A percentile compares a stretch with the other conserved stretches of the same genome.
These are phyloP conservation scores for Rhagophthalmus giganteus DNA, from an alignment of 2,888 invertebrate genomes.

Conservation along the genomic window DNA sequence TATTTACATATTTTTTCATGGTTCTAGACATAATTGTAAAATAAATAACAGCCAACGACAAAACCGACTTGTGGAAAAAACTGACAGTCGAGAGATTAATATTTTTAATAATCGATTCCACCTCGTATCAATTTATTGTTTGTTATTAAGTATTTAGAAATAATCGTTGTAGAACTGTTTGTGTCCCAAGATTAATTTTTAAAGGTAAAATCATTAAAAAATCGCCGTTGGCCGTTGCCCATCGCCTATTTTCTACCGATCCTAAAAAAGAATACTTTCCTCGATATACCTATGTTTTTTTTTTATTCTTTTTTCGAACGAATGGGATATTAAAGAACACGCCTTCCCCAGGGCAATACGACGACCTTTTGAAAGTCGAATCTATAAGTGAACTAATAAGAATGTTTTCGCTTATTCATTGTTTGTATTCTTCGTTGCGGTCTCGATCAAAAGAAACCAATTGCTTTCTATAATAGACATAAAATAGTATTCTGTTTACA, in stretches of 20 bases:
- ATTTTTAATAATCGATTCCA: constrained; percentile 51
- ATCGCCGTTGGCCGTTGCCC: not conserved
- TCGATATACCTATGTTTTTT: no score
- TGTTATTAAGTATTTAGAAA: constrained; percentile 28
- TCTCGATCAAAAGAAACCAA: constrained; percentile 38
- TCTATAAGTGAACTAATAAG: constrained; percentile 41
- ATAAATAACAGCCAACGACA: constrained; percentile 16
- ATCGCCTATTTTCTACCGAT: constrained; percentile 1
- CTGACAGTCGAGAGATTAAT: constrained; percentile 50
- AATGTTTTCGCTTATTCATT: constrained; percentile 47
- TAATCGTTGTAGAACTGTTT: constrained; percentile 11
- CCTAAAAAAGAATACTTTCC: constrained; percentile 3
- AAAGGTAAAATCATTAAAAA: constrained; percentile 7
- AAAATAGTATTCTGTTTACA: constrained; percentile 36
- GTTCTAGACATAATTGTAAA: not conserved
- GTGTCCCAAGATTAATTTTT: constrained; percentile 12
- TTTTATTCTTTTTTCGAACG: not conserved
- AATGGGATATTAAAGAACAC: not conserved
- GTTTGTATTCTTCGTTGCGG: constrained; percentile 46
- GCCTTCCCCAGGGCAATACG: constrained; percentile 3
- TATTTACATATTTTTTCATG: not conserved
- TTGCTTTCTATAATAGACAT: constrained; percentile 36
- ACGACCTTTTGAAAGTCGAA: constrained; percentile 14
- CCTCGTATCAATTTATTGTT: constrained; percentile 33
- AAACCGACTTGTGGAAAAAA: constrained; percentile 24